Evolutionary conservation across 2,888 invertebrate genomes (phyloP), one percentile per base, ranked within the genome.

Genomic region (Heliconius ethilla): DNA sequence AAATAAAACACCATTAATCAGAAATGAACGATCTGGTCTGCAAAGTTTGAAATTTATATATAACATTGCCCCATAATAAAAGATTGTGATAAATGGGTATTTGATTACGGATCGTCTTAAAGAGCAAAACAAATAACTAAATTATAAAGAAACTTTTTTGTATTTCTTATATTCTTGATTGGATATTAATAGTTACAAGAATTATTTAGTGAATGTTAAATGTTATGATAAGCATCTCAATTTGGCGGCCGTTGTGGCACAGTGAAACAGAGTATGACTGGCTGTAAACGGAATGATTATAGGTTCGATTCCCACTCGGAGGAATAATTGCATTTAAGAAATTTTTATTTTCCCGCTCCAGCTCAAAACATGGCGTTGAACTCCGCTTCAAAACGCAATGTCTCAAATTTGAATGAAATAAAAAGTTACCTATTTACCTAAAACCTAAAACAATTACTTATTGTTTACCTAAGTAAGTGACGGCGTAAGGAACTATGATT

Each of bases 81-180:
- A 45, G 63, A 45, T 62, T 74, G 62, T 74, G 74, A 74, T 74
- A 27, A 27, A 74, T 74, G 40, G 40, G 22, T 22, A 45, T 74
- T 74, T 74, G 74, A 74, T 74, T 74, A 40, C 63, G 27, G 74
- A 63, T 74, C 74, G 63, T 45, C 63, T 45, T 22, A 40, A 74
- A 74, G 59, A 62, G 45, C 25, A 40, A 63, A 63, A 40, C 74
- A 74, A 74, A 65, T 74, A 74, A 65, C 74, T 74, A 65, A 74
- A 74, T 45, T 74, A 65, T 59, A 65, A 74, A 29, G 22, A 22
- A 73, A 62, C 62, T n/a, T 74, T 63, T 65, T 10, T 51, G 6
- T 51, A 51, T 37, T 63, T 62, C 29, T 27, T 65, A 45, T 65
- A 37, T 45, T n/a, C 22, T 74, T 74, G 74, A 74, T 74, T 74